A percentile compares a stretch with the other conserved stretches of the same genome.
These are phyloP conservation scores for Philaenus spumarius DNA, from an alignment of 1,140 invertebrate genomes.

Conservation along the genomic window DNA sequence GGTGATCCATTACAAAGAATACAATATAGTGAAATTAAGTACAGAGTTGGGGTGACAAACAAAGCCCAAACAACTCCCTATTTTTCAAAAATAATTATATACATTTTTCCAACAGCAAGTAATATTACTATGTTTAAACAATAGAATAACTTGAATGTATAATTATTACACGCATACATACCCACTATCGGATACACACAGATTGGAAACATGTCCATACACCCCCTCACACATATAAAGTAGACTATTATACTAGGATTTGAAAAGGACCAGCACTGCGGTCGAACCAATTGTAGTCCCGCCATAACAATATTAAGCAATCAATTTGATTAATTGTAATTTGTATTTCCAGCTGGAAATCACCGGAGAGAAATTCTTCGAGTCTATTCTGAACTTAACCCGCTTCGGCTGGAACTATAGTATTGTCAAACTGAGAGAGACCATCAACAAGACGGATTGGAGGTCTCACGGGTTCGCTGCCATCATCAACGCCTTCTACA, in stretches of 20 bases:
- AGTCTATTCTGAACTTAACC: conserved; percentile 50
- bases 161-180: too few relatives aligned
- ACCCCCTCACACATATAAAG: neutral
- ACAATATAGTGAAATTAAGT: too few relatives aligned
- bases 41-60: too few relatives aligned
- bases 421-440: conserved; percentile 48
- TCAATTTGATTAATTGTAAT: neutral
- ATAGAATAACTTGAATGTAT: too few relatives aligned
- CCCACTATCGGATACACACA: too few relatives aligned
- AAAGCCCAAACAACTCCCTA: too few relatives aligned
- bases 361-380: conserved; percentile 44
- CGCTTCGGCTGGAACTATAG: conserved; percentile 50
- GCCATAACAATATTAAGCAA: neutral
- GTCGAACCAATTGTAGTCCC: neutral
- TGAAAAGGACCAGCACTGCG: neutral
- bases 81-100: too few relatives aligned
- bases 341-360: conserved; percentile 46
- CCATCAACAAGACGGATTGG: conserved; percentile 59
- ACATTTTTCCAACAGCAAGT: too few relatives aligned
- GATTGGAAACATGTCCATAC: too few relatives aligned
- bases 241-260: neutral
- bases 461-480: conserved; percentile 51
- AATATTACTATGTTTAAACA: too few relatives aligned
- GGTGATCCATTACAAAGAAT: too few relatives aligned
- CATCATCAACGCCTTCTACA: conserved; percentile 58